These are phyloP conservation scores for Larimichthys crocea DNA, from an alignment of 2,113 vertebrate species.

Conservation along the genomic window DNA sequence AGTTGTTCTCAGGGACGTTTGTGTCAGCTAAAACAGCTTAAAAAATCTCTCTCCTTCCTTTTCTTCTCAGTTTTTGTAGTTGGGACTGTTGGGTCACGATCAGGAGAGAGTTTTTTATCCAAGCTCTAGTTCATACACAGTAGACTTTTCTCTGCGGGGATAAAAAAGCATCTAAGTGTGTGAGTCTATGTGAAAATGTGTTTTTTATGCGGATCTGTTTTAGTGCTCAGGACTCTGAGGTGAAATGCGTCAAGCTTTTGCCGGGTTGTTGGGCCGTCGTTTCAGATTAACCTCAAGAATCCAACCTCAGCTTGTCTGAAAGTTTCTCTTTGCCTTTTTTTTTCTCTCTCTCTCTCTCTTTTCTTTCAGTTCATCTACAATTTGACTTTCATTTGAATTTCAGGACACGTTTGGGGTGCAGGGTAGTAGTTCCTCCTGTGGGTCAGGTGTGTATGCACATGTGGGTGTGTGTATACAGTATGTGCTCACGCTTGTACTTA, in stretches of 20 bases:
- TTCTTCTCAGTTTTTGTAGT: conserved; percentile 14
- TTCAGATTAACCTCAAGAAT: conserved; percentile 67
- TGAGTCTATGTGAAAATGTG: conserved; percentile 45
- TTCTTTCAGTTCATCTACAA: conserved; percentile 10
- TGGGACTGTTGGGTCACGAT: conserved; percentile 46
- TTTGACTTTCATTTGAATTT: conserved; percentile 36
- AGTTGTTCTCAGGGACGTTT: conserved; percentile 46
- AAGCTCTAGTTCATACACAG: conserved; percentile 54
- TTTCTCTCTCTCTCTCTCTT: conserved; percentile 4
- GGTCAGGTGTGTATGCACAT: conserved; percentile 21
- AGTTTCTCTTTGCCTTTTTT: conserved; percentile 44
- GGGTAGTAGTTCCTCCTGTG: conserved; percentile 17
- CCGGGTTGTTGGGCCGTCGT: conserved; percentile 69
- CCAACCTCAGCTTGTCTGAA: conserved; percentile 33
- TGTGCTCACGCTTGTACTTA: neutral
- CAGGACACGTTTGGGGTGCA: conserved; percentile 15
- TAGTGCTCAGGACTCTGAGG: conserved; percentile 62
- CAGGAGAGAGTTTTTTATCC: conserved; percentile 54
- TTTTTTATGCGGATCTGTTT: conserved; percentile 63
- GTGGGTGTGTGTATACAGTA: conserved; percentile 1
- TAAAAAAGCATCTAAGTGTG: conserved; percentile 66
- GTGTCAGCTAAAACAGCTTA: conserved; percentile 32
- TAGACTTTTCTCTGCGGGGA: conserved; percentile 44
- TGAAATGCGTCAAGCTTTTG: conserved; percentile 65
- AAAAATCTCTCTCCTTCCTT: conserved; percentile 1